Percentiles rank a stretch among this genome's conserved stretches.
phyloP scores from a whole-genome alignment of 1,140 invertebrate genomes.

The Drosophila equinoxialis region DNA sequence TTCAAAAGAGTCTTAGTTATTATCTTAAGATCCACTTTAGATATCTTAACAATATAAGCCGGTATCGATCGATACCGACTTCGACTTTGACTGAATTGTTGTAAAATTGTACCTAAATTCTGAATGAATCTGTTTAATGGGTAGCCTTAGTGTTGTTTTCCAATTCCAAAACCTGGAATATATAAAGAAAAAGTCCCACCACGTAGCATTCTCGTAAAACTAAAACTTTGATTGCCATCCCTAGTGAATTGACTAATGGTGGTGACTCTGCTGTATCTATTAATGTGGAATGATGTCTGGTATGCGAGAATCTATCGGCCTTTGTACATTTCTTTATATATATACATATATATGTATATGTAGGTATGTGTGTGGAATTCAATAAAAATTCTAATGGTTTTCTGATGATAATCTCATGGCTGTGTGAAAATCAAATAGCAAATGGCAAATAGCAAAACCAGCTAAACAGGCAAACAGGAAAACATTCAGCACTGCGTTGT shows the following conservation, averaged over 20 bases:
- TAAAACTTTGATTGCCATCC: not conserved
- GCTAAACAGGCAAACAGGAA: slow-evolving; percentile 10
- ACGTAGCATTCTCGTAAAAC: not conserved
- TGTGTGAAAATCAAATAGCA: slow-evolving; percentile 76
- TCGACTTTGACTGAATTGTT: no score
- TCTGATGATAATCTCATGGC: slow-evolving; percentile 80
- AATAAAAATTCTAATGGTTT: slow-evolving; percentile 82
- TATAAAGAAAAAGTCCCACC: not conserved
- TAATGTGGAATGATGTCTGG: slow-evolving; percentile 10
- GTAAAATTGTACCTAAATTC: no score
- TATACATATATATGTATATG: slow-evolving; percentile 4
- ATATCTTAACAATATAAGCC: no score
- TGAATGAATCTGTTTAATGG: no score
- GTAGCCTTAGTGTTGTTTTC: no score
- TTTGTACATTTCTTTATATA: not conserved
- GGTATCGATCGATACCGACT: no score
- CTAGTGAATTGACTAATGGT: not conserved
- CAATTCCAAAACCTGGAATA: no score
- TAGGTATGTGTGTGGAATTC: slow-evolving; percentile 70
- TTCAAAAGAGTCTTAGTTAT: no score
- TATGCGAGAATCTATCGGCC: not conserved
- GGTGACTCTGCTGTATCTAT: not conserved
- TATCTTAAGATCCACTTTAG: no score
- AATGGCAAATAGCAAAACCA: slow-evolving; percentile 26
- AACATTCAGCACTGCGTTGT: slow-evolving; percentile 25